These are phyloP conservation scores for Tribolium freemani DNA, from an alignment of 2,888 invertebrate genomes.

Conservation along the genomic window DNA sequence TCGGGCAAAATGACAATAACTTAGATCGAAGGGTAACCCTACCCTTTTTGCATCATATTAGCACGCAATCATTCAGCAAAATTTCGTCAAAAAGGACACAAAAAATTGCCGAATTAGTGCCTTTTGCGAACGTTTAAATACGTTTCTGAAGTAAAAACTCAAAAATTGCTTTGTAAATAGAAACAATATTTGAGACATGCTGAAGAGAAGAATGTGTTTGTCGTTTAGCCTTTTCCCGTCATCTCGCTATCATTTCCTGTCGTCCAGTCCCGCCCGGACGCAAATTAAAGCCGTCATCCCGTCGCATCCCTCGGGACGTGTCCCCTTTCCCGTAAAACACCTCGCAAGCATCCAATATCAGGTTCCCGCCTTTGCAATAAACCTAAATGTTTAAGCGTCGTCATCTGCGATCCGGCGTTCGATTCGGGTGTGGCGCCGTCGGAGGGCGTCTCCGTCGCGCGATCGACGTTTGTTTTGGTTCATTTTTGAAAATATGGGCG, in stretches of 20 bases:
- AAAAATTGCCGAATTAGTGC: too few species aligned
- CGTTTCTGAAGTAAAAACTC: too few species aligned
- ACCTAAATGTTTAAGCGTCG: slow-evolving; percentile 37
- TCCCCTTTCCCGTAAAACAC: slow-evolving; percentile 14
- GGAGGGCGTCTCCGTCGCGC: slow-evolving; percentile 54
- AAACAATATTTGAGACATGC: too few species aligned
- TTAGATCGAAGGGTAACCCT: too few species aligned
- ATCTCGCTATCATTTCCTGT: neutral
- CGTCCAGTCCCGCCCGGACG: neutral
- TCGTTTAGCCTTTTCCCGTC: neutral
- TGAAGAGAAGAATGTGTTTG: too few species aligned
- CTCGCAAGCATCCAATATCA: slow-evolving; percentile 3
- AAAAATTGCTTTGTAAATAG: too few species aligned
- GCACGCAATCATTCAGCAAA: too few species aligned
- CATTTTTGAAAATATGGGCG: slow-evolving; percentile 63
- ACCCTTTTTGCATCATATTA: too few species aligned
- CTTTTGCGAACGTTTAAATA: too few species aligned
- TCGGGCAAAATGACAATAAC: too few species aligned
- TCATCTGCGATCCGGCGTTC: slow-evolving; percentile 45
- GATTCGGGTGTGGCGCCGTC: slow-evolving; percentile 58
- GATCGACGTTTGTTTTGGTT: slow-evolving; percentile 63
- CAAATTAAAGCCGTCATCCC: neutral
- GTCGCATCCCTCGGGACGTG: neutral
- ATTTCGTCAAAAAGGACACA: too few species aligned
- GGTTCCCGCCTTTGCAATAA: slow-evolving; percentile 21